Evolutionary conservation across 2,797 vertebrate genomes (phyloP).

Genomic region (Sebastes paucispinis): DNA sequence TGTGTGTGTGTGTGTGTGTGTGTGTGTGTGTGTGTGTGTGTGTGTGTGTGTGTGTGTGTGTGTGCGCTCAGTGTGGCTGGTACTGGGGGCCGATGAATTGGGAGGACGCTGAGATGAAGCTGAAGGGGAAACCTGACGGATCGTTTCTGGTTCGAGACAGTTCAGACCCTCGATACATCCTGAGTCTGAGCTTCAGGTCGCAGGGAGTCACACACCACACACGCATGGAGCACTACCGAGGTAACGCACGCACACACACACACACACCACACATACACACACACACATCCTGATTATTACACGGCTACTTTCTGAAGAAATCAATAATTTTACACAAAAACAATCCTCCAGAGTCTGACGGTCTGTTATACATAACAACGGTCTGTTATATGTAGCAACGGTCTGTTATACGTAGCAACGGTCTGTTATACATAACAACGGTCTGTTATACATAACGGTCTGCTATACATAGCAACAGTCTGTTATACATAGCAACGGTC

Average conservation of each 20-base stretch:
- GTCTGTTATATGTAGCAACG: too few relatives aligned
- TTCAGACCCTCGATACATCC: conserved; percentile 95
- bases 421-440: too few relatives aligned
- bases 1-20: neutral
- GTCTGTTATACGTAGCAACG: too few relatives aligned
- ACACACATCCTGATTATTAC: neutral
- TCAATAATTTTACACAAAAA: too few relatives aligned
- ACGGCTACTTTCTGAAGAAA: too few relatives aligned
- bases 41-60: neutral
- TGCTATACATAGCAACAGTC: too few relatives aligned
- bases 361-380: too few relatives aligned
- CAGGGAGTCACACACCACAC: conserved; percentile 95
- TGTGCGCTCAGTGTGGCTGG: conserved; percentile 88
- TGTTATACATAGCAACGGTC: too few relatives aligned
- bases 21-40: conserved; percentile 2
- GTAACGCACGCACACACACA: conserved; percentile 62
- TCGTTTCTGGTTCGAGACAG: conserved; percentile 97
- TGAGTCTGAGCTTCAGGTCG: conserved; percentile 97
- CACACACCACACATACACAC: conserved; percentile 8
- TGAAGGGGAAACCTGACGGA: conserved; percentile 94
- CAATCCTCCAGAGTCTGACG: too few relatives aligned
- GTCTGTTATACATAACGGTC: fast-evolving
- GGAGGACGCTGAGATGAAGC: conserved; percentile 98
- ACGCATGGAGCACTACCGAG: conserved; percentile 91
- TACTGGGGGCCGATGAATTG: conserved; percentile 99